Percentiles rank a stretch among this genome's conserved stretches.
These are phyloP conservation scores for Phyllotreta striolata DNA, from an alignment of 2,888 invertebrate species.

Conservation along the genomic window DNA sequence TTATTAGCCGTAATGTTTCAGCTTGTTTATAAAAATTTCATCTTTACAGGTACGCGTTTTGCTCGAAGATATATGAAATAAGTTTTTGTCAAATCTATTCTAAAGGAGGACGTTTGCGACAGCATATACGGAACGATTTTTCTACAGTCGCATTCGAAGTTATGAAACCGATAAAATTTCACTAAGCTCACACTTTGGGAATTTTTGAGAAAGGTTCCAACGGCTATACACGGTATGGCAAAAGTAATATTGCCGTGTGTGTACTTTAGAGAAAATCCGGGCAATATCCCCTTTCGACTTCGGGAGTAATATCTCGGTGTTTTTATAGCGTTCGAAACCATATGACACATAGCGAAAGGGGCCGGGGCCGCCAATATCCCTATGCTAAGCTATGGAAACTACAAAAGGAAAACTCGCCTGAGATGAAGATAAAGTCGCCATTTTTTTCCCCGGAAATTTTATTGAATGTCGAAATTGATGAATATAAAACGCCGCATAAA, in stretches of 20 bases:
- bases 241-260: conserved; percentile 55
- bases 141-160: conserved; percentile 28
- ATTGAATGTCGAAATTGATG: too few relatives aligned
- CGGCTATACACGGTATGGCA: conserved; percentile 37
- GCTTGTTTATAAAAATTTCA: too few relatives aligned
- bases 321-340: conserved; percentile 53
- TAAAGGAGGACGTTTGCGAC: too few relatives aligned
- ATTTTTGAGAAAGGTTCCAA: conserved; percentile 48
- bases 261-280: conserved; percentile 54
- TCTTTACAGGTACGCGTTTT: too few relatives aligned
- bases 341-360: conserved; percentile 42
- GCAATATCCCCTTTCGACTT: conserved; percentile 51
- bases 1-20: too few relatives aligned
- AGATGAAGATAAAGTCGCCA: too few relatives aligned
- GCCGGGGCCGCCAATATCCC: neutral
- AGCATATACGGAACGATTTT: neutral
- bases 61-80: too few relatives aligned
- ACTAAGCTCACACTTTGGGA: conserved; percentile 40
- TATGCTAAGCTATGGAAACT: conserved; percentile 16
- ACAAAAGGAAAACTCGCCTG: neutral
- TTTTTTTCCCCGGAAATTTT: too few relatives aligned
- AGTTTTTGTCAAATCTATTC: too few relatives aligned
- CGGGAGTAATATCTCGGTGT: conserved; percentile 52
- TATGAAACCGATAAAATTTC: conserved; percentile 42
- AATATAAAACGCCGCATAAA: too few relatives aligned